These are phyloP conservation scores for Noturus placidus DNA, from an alignment of 2,113 vertebrate genomes.

Conservation along the genomic window DNA sequence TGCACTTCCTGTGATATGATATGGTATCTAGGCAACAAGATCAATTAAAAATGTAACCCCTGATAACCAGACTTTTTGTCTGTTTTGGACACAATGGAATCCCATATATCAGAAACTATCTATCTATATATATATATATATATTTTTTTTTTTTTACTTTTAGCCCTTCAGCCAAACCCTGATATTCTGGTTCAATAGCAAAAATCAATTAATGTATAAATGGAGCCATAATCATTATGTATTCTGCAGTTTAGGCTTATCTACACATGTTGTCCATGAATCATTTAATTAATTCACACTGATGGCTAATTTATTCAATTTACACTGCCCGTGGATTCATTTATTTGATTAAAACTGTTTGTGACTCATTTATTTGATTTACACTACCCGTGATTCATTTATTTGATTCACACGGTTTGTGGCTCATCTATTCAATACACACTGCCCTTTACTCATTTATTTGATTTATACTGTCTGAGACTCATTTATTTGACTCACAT, in stretches of 20 bases:
- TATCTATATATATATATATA: no score
- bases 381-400: background rate
- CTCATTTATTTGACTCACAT: background rate
- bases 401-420: background rate
- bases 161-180: background rate
- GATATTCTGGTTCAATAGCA: background rate
- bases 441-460: background rate
- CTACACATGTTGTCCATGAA: no score
- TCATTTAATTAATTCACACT: background rate
- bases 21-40: background rate
- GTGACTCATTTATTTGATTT: background rate
- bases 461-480: background rate
- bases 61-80: background rate
- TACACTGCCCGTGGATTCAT: background rate
- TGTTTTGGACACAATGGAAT: background rate
- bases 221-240: background rate
- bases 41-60: background rate
- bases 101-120: no score
- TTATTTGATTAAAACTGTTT: background rate
- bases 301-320: background rate
- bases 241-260: background rate
- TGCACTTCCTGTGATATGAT: background rate
- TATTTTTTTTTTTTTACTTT: background rate
- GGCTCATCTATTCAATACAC: background rate
- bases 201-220: background rate